Conservation (phyloP, 2,797 vertebrate species). For the Mus spretus region DNA sequence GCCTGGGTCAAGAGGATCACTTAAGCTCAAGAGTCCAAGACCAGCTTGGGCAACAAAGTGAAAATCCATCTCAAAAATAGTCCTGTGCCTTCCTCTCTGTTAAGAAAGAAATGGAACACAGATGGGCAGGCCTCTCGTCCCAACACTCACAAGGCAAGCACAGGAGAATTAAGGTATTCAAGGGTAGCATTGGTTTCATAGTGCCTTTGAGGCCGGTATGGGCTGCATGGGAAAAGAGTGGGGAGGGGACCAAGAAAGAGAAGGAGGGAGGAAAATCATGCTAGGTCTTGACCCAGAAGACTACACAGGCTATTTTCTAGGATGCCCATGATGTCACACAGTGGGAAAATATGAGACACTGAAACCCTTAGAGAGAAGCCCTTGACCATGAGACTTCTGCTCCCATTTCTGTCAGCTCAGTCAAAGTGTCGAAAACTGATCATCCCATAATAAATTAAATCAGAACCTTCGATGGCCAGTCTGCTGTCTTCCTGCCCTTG, state of each 20-base stretch:
- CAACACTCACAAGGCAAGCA: background rate
- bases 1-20: background rate
- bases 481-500: background rate
- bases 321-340: background rate
- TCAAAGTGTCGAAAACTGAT: background rate
- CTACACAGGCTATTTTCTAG: background rate
- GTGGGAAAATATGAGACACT: background rate
- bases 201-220: background rate
- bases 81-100: background rate
- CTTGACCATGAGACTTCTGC: background rate
- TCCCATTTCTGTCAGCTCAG: background rate
- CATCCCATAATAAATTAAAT: background rate
- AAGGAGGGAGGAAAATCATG: background rate
- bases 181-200: background rate
- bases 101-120: background rate
- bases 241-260: background rate
- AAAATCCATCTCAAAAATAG: background rate
- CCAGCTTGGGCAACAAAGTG: background rate
- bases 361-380: background rate
- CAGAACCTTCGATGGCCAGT: background rate
- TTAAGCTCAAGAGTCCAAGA: background rate
- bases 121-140: background rate
- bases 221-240: background rate
- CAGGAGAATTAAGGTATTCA: background rate
- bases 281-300: background rate